Conservation (phyloP, 2,797 vertebrate species). For the Phrynocephalus guinanensis region DNA sequence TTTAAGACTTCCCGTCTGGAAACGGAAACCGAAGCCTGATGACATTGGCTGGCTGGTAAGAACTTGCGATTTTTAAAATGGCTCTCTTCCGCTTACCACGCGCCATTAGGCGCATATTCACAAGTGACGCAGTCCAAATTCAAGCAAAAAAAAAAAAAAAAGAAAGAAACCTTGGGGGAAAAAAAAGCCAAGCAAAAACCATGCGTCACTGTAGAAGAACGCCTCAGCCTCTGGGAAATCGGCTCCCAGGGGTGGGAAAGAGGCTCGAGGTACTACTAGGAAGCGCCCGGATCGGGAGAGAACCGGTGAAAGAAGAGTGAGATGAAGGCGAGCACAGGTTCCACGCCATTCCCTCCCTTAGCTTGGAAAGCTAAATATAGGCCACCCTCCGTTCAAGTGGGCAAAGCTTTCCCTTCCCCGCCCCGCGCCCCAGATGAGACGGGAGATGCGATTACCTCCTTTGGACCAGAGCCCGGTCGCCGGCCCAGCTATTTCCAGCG, state of each 20-base stretch:
- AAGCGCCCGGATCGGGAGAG: neutral
- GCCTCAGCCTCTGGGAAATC: neutral
- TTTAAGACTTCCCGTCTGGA: neutral
- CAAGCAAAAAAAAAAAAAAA: neutral
- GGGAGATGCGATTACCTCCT: constrained; percentile 47
- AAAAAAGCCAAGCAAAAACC: too few species aligned
- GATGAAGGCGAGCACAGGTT: too few species aligned
- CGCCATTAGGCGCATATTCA: neutral
- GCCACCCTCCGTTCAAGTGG: neutral
- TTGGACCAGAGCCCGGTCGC: constrained; percentile 37
- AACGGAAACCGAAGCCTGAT: neutral
- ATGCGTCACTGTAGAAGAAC: neutral
- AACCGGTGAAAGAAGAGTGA: too few species aligned
- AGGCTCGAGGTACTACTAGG: too few species aligned
- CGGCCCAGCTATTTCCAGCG: constrained; percentile 38
- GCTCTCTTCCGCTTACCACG: constrained; percentile 18
- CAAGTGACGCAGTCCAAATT: constrained; percentile 1
- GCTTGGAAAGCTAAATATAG: constrained; percentile 29
- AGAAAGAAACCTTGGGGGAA: too few species aligned
- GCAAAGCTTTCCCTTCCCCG: neutral
- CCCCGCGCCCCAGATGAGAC: constrained; percentile 17
- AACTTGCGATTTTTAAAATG: neutral
- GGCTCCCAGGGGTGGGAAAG: neutral
- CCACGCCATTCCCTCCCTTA: neutral
- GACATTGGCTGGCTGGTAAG: neutral